A percentile compares a stretch with the other conserved stretches of the same genome.
Evolutionary conservation across 2,888 invertebrate genomes (phyloP).

Genomic region (Microplitis manilae): DNA sequence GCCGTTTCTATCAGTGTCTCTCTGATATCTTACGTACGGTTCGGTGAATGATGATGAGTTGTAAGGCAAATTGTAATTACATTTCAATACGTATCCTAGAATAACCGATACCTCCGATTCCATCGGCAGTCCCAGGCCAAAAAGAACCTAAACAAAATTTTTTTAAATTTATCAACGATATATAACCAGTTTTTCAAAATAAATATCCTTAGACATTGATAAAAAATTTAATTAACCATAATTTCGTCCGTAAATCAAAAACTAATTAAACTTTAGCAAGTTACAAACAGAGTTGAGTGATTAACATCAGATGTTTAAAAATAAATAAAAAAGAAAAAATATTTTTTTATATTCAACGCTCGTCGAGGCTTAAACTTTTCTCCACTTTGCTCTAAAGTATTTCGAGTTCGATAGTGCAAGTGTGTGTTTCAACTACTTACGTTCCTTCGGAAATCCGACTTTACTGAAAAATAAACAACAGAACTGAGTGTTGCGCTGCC

Average conservation of each 20-base stretch:
- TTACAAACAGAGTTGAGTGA: too few species aligned
- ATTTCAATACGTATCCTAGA: conserved; percentile 79
- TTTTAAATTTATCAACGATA: background rate
- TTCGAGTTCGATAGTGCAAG: too few species aligned
- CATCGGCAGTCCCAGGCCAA: conserved; percentile 79
- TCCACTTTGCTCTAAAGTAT: too few species aligned
- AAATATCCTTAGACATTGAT: conserved; percentile 1
- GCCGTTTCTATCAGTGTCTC: conserved; percentile 39
- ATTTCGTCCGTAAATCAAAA: background rate
- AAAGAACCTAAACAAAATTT: conserved; percentile 74
- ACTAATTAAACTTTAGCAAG: background rate
- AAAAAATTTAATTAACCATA: background rate
- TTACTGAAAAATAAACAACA: too few species aligned
- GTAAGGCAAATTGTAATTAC: conserved; percentile 79
- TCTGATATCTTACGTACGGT: conserved; percentile 59
- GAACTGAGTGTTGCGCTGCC: too few species aligned
- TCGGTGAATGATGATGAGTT: conserved; percentile 77
- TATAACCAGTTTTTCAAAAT: too few species aligned
- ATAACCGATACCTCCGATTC: conserved; percentile 77
- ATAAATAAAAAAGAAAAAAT: too few species aligned
- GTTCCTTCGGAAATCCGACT: too few species aligned
- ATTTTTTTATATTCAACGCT: too few species aligned
- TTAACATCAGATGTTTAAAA: too few species aligned
- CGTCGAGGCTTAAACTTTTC: too few species aligned
- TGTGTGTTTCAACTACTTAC: too few species aligned